Conservation (phyloP, 2,113 vertebrate genomes). For the Platycercus adscitus region DNA sequence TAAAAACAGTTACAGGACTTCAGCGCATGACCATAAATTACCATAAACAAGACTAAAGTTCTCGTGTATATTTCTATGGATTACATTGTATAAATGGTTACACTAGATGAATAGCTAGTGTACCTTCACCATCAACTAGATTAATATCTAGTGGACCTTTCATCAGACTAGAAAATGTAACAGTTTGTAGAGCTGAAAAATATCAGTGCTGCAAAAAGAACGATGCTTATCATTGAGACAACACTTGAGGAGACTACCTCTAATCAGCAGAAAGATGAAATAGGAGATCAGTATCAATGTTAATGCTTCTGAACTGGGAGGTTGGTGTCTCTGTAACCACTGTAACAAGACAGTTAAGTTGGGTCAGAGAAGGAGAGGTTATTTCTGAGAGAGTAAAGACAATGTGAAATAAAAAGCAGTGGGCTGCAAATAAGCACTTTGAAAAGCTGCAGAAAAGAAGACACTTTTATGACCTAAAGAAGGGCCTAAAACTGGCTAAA, state of each 20-base stretch:
- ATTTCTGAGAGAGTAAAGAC: neutral
- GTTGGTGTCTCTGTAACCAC: neutral
- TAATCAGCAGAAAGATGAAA: neutral
- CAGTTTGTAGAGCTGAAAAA: neutral
- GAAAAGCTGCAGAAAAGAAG: neutral
- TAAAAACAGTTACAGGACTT: neutral
- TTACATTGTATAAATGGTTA: neutral
- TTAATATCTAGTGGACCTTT: neutral
- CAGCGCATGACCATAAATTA: conserved; percentile 5
- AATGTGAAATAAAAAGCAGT: neutral
- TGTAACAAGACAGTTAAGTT: neutral
- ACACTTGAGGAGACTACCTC: neutral
- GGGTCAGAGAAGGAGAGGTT: neutral
- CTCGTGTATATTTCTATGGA: neutral
- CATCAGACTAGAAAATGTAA: neutral
- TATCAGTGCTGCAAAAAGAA: neutral
- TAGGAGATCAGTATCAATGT: neutral
- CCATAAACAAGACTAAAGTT: neutral
- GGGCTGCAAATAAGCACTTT: neutral
- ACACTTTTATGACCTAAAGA: neutral
- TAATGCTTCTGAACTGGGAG: neutral
- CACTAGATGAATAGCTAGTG: neutral
- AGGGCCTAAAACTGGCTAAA: neutral
- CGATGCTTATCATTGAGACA: neutral
- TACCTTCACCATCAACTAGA: too few relatives aligned